Evolutionary conservation across 2,888 invertebrate genomes (phyloP).

Genomic region (Epirrita christyi): DNA sequence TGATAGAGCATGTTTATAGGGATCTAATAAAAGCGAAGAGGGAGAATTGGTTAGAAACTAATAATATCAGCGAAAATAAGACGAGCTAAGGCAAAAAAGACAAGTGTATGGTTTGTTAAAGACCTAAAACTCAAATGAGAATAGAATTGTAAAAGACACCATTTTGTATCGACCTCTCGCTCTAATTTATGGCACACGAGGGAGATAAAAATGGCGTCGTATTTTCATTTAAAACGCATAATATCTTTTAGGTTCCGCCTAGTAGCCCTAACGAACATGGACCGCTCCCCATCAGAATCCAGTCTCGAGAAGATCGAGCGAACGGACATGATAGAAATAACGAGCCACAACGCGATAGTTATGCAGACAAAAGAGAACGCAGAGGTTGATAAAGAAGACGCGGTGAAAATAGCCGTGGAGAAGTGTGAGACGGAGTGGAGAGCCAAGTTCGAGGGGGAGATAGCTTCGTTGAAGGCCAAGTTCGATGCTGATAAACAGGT

Average conservation of each 20-base stretch:
- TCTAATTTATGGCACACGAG: too few species aligned
- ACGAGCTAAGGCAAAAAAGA: too few species aligned
- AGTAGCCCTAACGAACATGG: constrained; percentile 90
- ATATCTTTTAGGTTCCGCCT: constrained; percentile 86
- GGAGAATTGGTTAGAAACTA: too few species aligned
- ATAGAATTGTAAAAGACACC: too few species aligned
- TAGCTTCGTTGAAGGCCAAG: constrained; percentile 66
- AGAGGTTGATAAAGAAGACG: constrained; percentile 84
- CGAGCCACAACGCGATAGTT: constrained; percentile 87
- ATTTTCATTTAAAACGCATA: neutral
- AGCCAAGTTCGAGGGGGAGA: constrained; percentile 71
- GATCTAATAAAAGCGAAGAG: too few species aligned
- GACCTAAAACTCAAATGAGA: too few species aligned
- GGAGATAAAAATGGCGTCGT: too few species aligned
- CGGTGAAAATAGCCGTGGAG: constrained; percentile 76
- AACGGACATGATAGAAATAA: constrained; percentile 86
- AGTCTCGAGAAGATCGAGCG: constrained; percentile 91
- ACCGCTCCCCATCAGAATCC: constrained; percentile 90
- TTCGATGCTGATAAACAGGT: constrained; percentile 84
- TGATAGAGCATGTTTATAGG: too few species aligned
- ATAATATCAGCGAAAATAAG: too few species aligned
- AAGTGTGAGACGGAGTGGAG: constrained; percentile 86
- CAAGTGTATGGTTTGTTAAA: too few species aligned
- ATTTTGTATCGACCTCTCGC: too few species aligned
- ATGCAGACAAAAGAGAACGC: constrained; percentile 88